Base-by-base conservation (phyloP, 2,888 invertebrate species). In the Eledona agricola region DNA sequence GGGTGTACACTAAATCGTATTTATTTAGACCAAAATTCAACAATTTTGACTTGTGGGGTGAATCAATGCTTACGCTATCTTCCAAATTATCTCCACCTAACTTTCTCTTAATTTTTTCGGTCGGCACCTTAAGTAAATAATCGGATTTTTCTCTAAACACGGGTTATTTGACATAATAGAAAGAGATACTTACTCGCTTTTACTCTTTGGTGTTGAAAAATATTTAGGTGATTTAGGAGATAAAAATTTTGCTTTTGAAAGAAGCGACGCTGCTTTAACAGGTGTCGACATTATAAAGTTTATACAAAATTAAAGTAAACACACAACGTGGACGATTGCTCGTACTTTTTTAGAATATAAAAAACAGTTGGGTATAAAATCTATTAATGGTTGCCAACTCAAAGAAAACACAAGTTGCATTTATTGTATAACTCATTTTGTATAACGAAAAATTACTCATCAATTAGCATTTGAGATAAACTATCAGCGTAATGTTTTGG, bases 391-490 rank as follows among this genome's bases (percentile, higher is more conserved):
- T n/a, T n/a, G n/a, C n/a, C n/a, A n/a, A n/a, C n/a, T n/a, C n/a
- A n/a, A n/a, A n/a, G n/a, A n/a, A n/a, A n/a, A n/a, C n/a, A n/a
- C n/a, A n/a, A n/a, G n/a, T n/a, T n/a, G n/a, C n/a, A n/a, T n/a
- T n/a, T n/a, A n/a, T n/a, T n/a, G n/a, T n/a, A n/a, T n/a, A n/a
- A n/a, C 22, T 16, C 9, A 31, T 7, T 12, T 2, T 31, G 1
- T 31, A 13, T 31, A 31, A 11, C 15, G 1, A 29, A 17, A 42
- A 26, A 12, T 65, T 62, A 65, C 73, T 87, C 85, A 67, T 85
- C 81, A 58, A 87, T 80, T 43, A 89, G 74, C 72, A 89, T 86
- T 65, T 84, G 80, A 32, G 77, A 75, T 1, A 89, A 75, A 59
- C 81, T 82, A 60, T 81, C 81, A 58, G 79, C 78, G 68, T 89